These are phyloP conservation scores for Oscheius sp. DNA, from an alignment of 2,888 invertebrate genomes.

Conservation along the genomic window DNA sequence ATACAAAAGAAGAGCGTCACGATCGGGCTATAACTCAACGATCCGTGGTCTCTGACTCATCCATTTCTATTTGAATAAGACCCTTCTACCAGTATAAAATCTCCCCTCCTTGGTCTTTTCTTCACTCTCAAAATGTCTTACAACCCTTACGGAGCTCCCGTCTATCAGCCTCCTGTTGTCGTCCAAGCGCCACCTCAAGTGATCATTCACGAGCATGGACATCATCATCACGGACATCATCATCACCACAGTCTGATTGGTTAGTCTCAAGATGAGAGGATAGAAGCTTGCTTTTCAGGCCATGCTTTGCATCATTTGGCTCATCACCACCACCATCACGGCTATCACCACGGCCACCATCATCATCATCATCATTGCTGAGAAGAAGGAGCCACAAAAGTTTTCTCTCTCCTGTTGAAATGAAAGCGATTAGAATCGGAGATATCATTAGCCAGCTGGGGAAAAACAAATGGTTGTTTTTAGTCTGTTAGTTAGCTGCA, in stretches of 20 bases:
- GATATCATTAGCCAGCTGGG: neutral
- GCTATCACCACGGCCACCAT: neutral
- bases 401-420: neutral
- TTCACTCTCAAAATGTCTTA: constrained; percentile 7
- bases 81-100: neutral
- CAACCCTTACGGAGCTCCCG: constrained; percentile 15
- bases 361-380: neutral
- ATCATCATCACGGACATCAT: constrained; percentile 8
- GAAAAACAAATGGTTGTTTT: neutral
- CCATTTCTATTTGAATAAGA: constrained; percentile 13
- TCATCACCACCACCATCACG: constrained; percentile 1
- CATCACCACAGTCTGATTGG: neutral
- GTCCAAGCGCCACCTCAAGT: neutral
- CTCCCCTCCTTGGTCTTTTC: neutral
- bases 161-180: neutral
- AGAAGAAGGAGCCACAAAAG: neutral
- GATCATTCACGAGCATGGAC: neutral
- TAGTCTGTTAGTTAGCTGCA: neutral
- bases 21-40: neutral
- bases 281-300: too few relatives aligned
- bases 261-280: too few relatives aligned
- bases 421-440: too few relatives aligned
- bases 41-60: neutral
- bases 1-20: too few relatives aligned
- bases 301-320: neutral